Percentiles rank a stretch among this genome's conserved stretches.
phyloP scores from a whole-genome alignment of 2,113 vertebrate genomes.

The Ochotona princeps region DNA sequence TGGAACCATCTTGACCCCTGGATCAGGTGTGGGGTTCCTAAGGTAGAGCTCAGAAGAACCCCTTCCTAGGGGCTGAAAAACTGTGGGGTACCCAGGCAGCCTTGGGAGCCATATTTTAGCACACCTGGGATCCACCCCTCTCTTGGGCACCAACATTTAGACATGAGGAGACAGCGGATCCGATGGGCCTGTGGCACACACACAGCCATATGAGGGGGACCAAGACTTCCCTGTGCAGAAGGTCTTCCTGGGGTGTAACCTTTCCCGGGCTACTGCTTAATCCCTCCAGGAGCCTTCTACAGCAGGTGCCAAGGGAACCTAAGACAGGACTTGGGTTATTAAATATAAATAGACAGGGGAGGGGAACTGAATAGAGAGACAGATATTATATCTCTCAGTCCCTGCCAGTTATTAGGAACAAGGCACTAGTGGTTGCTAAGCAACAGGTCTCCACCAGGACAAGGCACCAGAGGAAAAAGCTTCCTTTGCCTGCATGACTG shows the following conservation, averaged over 20 bases:
- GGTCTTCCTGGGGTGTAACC: slow-evolving; percentile 47
- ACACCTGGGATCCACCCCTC: neutral
- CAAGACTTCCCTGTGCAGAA: slow-evolving; percentile 12
- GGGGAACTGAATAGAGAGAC: slow-evolving; percentile 68
- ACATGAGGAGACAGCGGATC: neutral
- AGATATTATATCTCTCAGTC: slow-evolving; percentile 74
- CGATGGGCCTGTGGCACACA: neutral
- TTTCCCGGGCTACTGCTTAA: slow-evolving; percentile 31
- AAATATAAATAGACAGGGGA: slow-evolving; percentile 78
- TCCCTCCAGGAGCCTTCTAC: slow-evolving; percentile 46
- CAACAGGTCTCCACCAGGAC: slow-evolving; percentile 83
- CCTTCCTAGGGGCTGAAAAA: neutral
- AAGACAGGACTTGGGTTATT: slow-evolving; percentile 71
- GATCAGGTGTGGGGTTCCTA: neutral
- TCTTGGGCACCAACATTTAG: neutral
- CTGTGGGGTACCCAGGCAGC: neutral
- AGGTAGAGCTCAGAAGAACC: neutral
- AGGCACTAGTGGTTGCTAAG: slow-evolving; percentile 83
- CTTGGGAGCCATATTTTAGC: neutral
- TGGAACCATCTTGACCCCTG: neutral
- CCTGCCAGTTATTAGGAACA: slow-evolving; percentile 81
- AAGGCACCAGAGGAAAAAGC: slow-evolving; percentile 65
- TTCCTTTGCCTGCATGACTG: slow-evolving; percentile 53
- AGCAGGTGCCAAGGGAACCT: slow-evolving; percentile 58
- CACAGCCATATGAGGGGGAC: neutral